phyloP scores from a whole-genome alignment of 2,888 invertebrate species.

The Mycogona germanica region DNA sequence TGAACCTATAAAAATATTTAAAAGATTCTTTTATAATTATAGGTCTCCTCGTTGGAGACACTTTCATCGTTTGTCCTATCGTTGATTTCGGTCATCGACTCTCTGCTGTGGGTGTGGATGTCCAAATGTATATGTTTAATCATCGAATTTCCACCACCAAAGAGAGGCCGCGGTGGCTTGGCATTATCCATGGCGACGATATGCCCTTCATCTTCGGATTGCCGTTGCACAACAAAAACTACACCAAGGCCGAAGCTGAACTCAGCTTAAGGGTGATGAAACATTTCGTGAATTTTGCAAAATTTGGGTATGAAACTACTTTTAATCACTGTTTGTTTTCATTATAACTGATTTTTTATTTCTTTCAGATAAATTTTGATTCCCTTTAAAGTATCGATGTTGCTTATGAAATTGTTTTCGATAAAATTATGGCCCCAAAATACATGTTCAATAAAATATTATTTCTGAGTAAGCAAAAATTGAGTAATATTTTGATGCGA shows the following conservation, averaged over 20 bases:
- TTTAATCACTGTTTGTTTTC: not conserved
- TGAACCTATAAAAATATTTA: no score
- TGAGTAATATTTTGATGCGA: no score
- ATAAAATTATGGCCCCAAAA: no score
- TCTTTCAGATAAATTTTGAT: no score
- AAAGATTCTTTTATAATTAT: not conserved
- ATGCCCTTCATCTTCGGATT: slow-evolving; percentile 2
- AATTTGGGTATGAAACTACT: slow-evolving; percentile 1
- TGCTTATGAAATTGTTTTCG: no score
- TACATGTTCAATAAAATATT: no score
- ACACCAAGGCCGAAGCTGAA: not conserved
- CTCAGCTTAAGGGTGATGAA: not conserved
- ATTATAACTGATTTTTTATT: not conserved
- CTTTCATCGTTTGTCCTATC: slow-evolving; percentile 4
- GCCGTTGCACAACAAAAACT: not conserved
- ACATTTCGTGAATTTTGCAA: not conserved
- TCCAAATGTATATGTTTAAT: slow-evolving; percentile 2
- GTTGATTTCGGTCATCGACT: not conserved
- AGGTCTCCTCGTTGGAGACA: slow-evolving; percentile 2
- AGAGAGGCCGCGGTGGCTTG: not conserved
- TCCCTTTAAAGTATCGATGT: no score
- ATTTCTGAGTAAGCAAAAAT: no score
- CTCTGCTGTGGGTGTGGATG: not conserved
- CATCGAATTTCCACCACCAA: not conserved
- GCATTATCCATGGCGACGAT: slow-evolving; percentile 8